phyloP scores from a whole-genome alignment of 2,113 vertebrate species.

The Chionomys nivalis region DNA sequence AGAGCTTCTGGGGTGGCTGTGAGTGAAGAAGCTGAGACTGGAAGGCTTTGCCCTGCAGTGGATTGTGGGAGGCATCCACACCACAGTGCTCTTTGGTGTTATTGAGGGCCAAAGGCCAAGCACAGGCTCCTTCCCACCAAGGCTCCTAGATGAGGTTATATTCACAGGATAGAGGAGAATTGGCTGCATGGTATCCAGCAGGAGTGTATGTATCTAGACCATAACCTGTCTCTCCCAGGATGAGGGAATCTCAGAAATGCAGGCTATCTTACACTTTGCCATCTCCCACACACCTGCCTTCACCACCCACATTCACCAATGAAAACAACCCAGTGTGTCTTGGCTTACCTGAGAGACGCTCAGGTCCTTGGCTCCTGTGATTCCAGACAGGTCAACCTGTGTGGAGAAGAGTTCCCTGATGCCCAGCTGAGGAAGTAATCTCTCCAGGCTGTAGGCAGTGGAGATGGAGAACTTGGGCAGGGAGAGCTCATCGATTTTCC shows the following conservation, averaged over 20 bases:
- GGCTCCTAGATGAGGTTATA: no score
- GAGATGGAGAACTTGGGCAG: neutral
- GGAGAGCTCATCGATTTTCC: neutral
- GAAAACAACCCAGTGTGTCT: no score
- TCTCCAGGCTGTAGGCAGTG: neutral
- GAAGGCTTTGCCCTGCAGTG: neutral
- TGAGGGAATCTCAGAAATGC: neutral
- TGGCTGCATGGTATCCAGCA: neutral
- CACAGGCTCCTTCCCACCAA: neutral
- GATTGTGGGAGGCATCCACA: neutral
- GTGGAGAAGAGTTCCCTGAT: neutral
- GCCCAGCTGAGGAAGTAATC: neutral
- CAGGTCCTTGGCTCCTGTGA: neutral
- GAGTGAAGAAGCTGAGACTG: neutral
- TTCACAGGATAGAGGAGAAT: neutral
- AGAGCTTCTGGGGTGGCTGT: accelerated
- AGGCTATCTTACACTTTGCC: neutral
- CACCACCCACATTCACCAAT: neutral
- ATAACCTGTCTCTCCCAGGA: accelerated
- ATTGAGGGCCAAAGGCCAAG: neutral
- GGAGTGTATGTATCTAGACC: no score
- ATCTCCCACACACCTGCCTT: neutral
- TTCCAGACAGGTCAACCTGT: neutral
- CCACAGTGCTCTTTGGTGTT: neutral
- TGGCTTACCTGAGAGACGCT: neutral